Conservation (phyloP, 2,113 vertebrate species). For the Hemichromis elongatus region DNA sequence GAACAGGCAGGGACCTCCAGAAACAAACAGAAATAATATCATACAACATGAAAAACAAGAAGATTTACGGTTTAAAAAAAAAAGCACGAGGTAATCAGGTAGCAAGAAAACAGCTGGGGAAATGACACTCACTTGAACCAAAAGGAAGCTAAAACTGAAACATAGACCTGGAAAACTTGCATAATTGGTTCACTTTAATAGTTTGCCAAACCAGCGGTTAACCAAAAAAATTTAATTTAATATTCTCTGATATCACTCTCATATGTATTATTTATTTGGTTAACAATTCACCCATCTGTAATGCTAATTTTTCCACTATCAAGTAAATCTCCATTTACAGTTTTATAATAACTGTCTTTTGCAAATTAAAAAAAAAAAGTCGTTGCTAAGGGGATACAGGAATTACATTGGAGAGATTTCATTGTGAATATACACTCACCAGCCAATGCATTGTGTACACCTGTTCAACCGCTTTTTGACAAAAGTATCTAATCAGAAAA, state of each 20-base stretch:
- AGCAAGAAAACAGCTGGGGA: background rate
- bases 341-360: background rate
- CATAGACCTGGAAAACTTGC: too few relatives aligned
- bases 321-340: background rate
- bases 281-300: background rate
- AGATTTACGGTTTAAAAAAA: background rate
- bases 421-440: background rate
- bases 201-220: too few relatives aligned
- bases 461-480: background rate
- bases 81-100: fast-evolving
- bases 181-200: too few relatives aligned
- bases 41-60: background rate
- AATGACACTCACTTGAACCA: background rate
- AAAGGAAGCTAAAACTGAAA: too few relatives aligned
- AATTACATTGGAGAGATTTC: background rate
- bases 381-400: background rate
- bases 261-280: background rate
- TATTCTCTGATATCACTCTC: too few relatives aligned
- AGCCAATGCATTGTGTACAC: background rate
- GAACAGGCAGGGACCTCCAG: background rate
- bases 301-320: background rate
- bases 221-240: too few relatives aligned
- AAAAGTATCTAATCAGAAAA: background rate
- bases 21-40: background rate
- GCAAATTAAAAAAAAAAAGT: background rate